phyloP scores from a whole-genome alignment of 2,797 vertebrate genomes.

The Enteromius viviparus region DNA sequence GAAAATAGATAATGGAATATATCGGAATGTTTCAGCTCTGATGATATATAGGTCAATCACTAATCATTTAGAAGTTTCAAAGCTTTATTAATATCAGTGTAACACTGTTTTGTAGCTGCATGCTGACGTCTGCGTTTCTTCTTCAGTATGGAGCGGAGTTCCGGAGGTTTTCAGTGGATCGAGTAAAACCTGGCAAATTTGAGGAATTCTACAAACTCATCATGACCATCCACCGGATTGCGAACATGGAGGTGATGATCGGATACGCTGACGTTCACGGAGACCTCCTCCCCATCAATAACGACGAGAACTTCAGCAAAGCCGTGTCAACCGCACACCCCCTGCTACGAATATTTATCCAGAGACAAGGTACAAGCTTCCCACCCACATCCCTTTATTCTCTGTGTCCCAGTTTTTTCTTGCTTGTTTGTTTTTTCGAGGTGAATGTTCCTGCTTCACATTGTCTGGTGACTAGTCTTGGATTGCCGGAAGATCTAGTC shows the following conservation, averaged over 20 bases:
- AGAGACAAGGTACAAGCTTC: conserved; percentile 87
- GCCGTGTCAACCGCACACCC: conserved; percentile 94
- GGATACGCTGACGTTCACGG: conserved; percentile 96
- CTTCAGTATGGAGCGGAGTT: conserved; percentile 96
- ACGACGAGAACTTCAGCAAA: conserved; percentile 97
- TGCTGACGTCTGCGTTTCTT: conserved; percentile 1
- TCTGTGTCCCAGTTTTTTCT: conserved; percentile 10
- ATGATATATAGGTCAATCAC: background rate
- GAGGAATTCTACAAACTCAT: conserved; percentile 98
- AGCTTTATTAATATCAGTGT: background rate
- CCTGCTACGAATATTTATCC: conserved; percentile 94
- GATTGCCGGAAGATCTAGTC: background rate
- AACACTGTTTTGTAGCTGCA: background rate
- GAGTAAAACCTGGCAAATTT: conserved; percentile 93
- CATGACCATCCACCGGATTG: conserved; percentile 92
- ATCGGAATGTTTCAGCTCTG: background rate
- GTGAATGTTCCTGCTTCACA: conserved; percentile 11
- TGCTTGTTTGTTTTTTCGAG: background rate
- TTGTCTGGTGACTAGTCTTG: conserved; percentile 19
- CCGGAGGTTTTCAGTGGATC: conserved; percentile 93
- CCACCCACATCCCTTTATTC: conserved; percentile 31
- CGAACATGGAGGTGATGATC: conserved; percentile 93
- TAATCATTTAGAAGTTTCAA: background rate
- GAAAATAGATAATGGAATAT: no score
- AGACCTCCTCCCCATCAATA: conserved; percentile 97